These are phyloP conservation scores for Anastrepha ludens DNA, from an alignment of 1,140 invertebrate genomes.

Conservation along the genomic window DNA sequence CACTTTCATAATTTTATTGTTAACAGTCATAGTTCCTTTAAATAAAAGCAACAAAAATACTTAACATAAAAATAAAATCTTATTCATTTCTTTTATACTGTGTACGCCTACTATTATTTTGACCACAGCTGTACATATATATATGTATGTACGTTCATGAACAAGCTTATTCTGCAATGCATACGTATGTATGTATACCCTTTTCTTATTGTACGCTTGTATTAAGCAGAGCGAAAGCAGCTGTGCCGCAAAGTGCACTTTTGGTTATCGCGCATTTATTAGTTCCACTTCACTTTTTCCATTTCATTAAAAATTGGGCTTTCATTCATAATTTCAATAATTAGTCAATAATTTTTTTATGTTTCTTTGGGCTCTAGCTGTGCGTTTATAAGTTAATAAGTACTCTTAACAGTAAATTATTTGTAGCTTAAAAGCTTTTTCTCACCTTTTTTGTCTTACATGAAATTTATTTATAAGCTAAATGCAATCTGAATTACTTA, in stretches of 20 bases:
- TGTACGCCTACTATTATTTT: too few species aligned
- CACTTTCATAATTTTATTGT: too few species aligned
- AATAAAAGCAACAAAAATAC: too few species aligned
- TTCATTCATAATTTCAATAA: constrained; percentile 49
- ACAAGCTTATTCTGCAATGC: too few species aligned
- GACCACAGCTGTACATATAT: too few species aligned
- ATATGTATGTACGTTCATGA: too few species aligned
- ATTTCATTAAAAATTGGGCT: background rate
- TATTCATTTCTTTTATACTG: too few species aligned
- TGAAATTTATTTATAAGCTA: background rate
- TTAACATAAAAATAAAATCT: too few species aligned
- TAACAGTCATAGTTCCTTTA: too few species aligned
- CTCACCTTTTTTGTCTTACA: constrained; percentile 1
- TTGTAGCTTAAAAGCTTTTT: background rate
- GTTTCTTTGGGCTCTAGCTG: background rate
- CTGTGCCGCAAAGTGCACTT: background rate
- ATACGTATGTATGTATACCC: too few species aligned
- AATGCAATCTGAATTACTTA: too few species aligned
- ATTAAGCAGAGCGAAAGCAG: background rate
- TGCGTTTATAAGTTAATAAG: background rate
- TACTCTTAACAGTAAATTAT: background rate
- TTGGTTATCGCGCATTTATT: constrained; percentile 22
- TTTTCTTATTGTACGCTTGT: too few species aligned
- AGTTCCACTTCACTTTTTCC: background rate
- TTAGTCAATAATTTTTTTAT: background rate